Conservation (phyloP, 2,113 vertebrate genomes). For the Narcine bancroftii region DNA sequence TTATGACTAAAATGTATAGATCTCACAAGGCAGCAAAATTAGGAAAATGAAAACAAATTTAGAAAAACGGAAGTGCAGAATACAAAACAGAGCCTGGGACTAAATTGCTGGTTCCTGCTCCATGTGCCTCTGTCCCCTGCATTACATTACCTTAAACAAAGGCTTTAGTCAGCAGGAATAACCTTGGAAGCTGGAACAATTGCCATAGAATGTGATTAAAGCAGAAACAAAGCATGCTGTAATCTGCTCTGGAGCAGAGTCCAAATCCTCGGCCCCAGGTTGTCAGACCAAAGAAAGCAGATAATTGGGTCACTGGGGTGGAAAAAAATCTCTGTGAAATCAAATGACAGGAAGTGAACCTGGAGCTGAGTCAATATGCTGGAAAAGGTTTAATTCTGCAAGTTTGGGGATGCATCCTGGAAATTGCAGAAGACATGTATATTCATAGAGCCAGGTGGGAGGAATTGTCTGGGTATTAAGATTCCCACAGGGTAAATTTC, state of each 20-base stretch:
- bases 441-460: neutral
- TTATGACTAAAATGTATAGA: neutral
- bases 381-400: neutral
- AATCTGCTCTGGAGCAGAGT: neutral
- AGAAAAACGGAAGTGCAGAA: neutral
- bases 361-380: neutral
- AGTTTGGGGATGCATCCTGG: neutral
- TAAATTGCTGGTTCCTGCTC: neutral
- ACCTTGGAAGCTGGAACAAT: neutral
- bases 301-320: neutral
- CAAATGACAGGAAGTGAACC: neutral
- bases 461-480: neutral
- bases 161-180: neutral
- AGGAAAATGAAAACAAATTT: neutral
- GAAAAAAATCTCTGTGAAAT: neutral
- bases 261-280: neutral
- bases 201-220: neutral
- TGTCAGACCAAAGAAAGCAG: neutral
- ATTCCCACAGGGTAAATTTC: neutral
- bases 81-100: neutral
- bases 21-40: neutral
- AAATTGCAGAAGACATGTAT: neutral
- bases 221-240: neutral
- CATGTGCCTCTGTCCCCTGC: neutral
- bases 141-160: neutral